These are phyloP conservation scores for Uloborus plumipes DNA, from an alignment of 2,888 invertebrate genomes.

Conservation along the genomic window DNA sequence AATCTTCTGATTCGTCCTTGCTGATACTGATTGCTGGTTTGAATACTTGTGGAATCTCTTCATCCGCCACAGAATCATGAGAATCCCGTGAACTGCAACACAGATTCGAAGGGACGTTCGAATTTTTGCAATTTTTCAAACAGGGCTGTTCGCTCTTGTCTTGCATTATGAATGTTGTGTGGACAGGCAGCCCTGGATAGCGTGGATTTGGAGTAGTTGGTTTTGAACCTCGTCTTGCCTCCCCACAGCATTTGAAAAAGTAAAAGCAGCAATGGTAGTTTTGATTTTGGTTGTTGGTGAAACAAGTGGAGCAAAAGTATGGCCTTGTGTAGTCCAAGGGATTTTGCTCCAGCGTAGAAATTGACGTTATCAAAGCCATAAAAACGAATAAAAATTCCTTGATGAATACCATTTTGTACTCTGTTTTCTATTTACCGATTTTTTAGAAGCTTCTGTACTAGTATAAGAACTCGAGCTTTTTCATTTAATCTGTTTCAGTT, in stretches of 20 bases:
- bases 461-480: no score
- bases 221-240: slow-evolving; percentile 41
- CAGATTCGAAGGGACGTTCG: background rate
- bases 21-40: background rate
- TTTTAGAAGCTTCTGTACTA: no score
- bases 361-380: background rate
- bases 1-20: slow-evolving; percentile 22
- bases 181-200: slow-evolving; percentile 25
- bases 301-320: slow-evolving; percentile 54
- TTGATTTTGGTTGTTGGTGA: slow-evolving; percentile 50
- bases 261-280: slow-evolving; percentile 60
- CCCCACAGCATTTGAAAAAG: slow-evolving; percentile 54
- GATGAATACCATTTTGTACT: no score
- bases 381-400: no score
- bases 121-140: slow-evolving; percentile 6
- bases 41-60: background rate
- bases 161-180: slow-evolving; percentile 28
- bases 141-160: slow-evolving; percentile 17
- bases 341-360: background rate
- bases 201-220: slow-evolving; percentile 26
- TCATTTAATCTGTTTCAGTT: no score
- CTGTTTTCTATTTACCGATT: no score
- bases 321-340: slow-evolving; percentile 36
- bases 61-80: background rate
- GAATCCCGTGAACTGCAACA: slow-evolving; percentile 12